phyloP scores from a whole-genome alignment of 2,797 vertebrate genomes.

The Sparidentex hasta region DNA sequence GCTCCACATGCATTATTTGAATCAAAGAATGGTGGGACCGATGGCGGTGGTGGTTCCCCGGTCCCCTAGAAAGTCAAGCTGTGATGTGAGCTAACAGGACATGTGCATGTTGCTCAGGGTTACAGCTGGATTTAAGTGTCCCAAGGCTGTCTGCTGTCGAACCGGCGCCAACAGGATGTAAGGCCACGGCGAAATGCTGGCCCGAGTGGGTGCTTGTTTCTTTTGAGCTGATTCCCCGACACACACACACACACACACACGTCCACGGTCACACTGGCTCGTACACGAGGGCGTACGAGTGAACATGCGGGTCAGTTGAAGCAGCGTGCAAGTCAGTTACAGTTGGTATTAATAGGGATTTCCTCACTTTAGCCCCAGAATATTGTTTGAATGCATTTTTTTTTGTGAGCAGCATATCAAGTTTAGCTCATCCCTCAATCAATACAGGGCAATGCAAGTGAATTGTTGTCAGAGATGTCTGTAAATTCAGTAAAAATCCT shows the following conservation, averaged over 20 bases:
- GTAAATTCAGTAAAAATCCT: neutral
- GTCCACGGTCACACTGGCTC: conserved; percentile 31
- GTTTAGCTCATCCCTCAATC: neutral
- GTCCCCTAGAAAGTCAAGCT: conserved; percentile 43
- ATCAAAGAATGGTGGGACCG: conserved; percentile 16
- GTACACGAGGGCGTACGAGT: conserved; percentile 27
- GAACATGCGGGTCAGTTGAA: conserved; percentile 12
- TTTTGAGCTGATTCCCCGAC: conserved; percentile 66
- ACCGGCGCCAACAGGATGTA: conserved; percentile 79
- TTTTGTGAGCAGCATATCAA: neutral
- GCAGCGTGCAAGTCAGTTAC: conserved; percentile 13
- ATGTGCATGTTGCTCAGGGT: conserved; percentile 63
- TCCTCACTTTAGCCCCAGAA: neutral
- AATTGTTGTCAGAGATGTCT: neutral
- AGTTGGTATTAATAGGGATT: neutral
- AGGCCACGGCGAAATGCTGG: conserved; percentile 62
- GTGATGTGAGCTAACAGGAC: conserved; percentile 62
- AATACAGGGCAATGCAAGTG: neutral
- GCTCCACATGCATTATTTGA: conserved; percentile 1
- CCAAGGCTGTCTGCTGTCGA: conserved; percentile 75
- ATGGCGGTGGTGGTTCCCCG: conserved; percentile 22
- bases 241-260: conserved; percentile 42
- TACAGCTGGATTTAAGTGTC: conserved; percentile 72
- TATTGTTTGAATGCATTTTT: neutral
- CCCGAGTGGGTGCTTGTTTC: conserved; percentile 56